Evolutionary conservation across 2,113 vertebrate genomes (phyloP), one percentile per base, ranked within the genome.

Genomic region (Bombycilla garrulus): DNA sequence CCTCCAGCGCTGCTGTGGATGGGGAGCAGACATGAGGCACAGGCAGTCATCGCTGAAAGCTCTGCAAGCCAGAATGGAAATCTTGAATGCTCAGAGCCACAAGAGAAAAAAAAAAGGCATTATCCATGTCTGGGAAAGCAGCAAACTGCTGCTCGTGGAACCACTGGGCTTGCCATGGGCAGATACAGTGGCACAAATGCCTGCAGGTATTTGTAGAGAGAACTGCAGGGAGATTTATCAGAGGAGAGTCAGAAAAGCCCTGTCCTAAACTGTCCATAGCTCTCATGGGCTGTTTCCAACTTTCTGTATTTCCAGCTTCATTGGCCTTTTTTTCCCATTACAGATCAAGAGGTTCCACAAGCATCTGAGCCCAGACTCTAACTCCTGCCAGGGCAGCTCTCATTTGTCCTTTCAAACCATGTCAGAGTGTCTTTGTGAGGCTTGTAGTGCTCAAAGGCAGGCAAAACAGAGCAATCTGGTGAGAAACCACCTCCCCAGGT

Each of bases 1-100:
- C 92, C 96, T 97, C 95, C 96, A 97, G 96, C 6, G 14, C 31
- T 95, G 58, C 47, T 64, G 71, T 60, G 96, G 93, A 86, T 91
- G 96, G 94, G 97, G 93, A 97, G 97, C 97, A 81, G 67, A 60
- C 86, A 58, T 0, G 1, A 83, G 70, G 31, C 15, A 6, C 14
- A 16, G 10, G n/a, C 31, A 66, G 24, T 12, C 17, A 12, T 15
- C 10, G 22, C 51, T 35, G 29, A 25, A 35, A 76, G 29, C 25
- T 84, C 60, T 76, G 54, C 29, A 26, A 51, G 18, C 5, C 38
- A 50, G 17, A 45, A 36, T 15, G 31, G 48, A 40, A 67, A 57
- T 45, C 24, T 38, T 51, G 36, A 40, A 25, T 65, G 19, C 45
- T 84, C 9, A 24, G 28, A 69, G 16, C 3, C 36, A 20, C 0